Evolutionary conservation across 2,113 vertebrate species (phyloP), one percentile per base, ranked within the genome.

Genomic region (Gorsachius goisagi): DNA sequence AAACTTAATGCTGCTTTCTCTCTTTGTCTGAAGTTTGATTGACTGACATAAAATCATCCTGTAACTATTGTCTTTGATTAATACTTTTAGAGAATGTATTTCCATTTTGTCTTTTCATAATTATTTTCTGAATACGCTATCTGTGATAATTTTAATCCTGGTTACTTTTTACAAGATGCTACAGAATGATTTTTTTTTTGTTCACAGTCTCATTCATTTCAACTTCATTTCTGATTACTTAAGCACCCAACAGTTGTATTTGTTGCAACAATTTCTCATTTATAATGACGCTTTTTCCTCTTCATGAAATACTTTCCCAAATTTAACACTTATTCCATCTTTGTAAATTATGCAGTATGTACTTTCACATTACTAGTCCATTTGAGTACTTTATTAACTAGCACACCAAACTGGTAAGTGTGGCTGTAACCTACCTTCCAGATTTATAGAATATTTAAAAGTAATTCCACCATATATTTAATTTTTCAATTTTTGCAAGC

Each of bases 51-150:
- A 96, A 97, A 91, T 81, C 23, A 95, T 64, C 32, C 49, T 21
- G 9, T 45, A 62, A 66, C 37, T 93, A 80, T 73, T 96, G 91
- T 55, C 71, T 91, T 92, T 97, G 73, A 91, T 91, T 95, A 95
- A 93, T 89, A 45, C 11, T 83, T 94, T 85, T 73, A 76, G 35
- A 44, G 33, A 62, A 66, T 71, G 27, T 50, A 78, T 91, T 96
- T 81, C 20, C 15, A 27, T 95, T 93, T 95, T 95, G 15, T 68
- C 13, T 64, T 86, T 88, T 78, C 22, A 6, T 71, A 35, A 24
- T 86, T 93, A 33, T 82, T 93, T 93, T 90, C 64, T 88, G 56
- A 97, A 94, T 90, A 50, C 32, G 35, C 33, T 62, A 37, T 41
- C 30, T 75, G 44, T 82, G 55, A 81, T 88, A 32, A 80, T 81